Base-by-base conservation (phyloP, 2,888 invertebrate species). In the Stenurella melanura region DNA sequence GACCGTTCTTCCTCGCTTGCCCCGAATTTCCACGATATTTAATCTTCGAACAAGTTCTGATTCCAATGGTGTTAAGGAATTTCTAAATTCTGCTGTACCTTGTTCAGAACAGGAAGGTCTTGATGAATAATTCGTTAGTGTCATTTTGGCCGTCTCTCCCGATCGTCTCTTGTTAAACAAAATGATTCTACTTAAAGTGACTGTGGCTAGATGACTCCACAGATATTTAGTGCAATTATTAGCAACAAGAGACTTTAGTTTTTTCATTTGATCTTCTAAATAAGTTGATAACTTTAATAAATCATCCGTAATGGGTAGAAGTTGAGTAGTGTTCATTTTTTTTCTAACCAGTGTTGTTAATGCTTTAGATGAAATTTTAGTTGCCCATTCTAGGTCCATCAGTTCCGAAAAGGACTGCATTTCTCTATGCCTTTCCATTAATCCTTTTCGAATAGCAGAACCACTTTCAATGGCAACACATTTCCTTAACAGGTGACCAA, bases 191-290 rank as follows among this genome's bases (percentile, higher is more conserved):
- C n/a, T n/a, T n/a, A n/a, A n/a, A n/a, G n/a, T n/a, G n/a, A n/a
- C n/a, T n/a, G n/a, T n/a, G n/a, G n/a, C n/a, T n/a, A n/a, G n/a
- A n/a, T n/a, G n/a, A n/a, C n/a, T n/a, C n/a, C n/a, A n/a, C n/a
- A n/a, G n/a, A n/a, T n/a, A n/a, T n/a, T n/a, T n/a, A n/a, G n/a
- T n/a, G n/a, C n/a, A n/a, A n/a, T n/a, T n/a, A n/a, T n/a, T n/a
- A n/a, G n/a, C n/a, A n/a, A n/a, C n/a, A n/a, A n/a, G n/a, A n/a
- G n/a, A n/a, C n/a, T n/a, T n/a, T n/a, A n/a, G n/a, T n/a, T n/a
- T n/a, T n/a, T n/a, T n/a, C 42, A 42, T 42, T 42, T 42, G 56
- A n/a, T 56, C 10, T 56, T 56, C 56, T 56, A 56, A n/a, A n/a
- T 56, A 18, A 3, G n/a, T 17, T 56, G n/a, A 18, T 5, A n/a